Evolutionary conservation across 2,888 invertebrate species (phyloP), one percentile per base, ranked within the genome.

Genomic region (Eubasilissa splendida): DNA sequence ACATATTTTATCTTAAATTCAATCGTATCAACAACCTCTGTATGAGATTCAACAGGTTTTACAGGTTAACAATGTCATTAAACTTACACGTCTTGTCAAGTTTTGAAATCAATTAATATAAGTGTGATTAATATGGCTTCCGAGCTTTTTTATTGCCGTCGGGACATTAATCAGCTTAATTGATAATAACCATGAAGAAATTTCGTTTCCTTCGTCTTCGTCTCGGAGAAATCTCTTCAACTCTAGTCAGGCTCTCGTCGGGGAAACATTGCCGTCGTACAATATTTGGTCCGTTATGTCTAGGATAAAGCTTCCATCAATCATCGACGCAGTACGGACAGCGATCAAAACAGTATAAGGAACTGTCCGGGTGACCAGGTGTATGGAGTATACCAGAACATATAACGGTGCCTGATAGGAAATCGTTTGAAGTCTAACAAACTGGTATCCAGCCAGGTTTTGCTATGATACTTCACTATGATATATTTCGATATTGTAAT

Each of bases 141-240:
- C 54, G 54, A 9, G 70, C 11, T 70, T 58, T 58, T 58, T 58
- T 58, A n/a, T 7, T 33, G 50, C 7, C 33, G 31, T 33, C 33
- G 11, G 58, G 56, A 42, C 71, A 33, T 71, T 56, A 12, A 56
- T 73, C 71, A 58, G 33, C 33, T 73, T 56, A 73, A 73, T 73
- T 73, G 71, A 73, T 73, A 73, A 73, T 56, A 12, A 71, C 8
- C 56, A 31, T 71, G 71, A 71, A 52, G 68, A 70, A 52, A 71
- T 42, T 65, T 42, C 42, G 42, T 42, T 73, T 73, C 71, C 56
- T 11, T 9, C 56, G 71, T 22, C 22, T 22, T 9, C 56, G 42
- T 42, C 42, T 42, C 42, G 42, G 42, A 42, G 42, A 42, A 42
- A 42, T 42, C 4, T 42, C 4, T 42, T 42, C 42, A 7, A 42